A percentile compares a stretch with the other conserved stretches of the same genome.
Conservation (phyloP, 2,113 vertebrate species). For the Pontoporia blainvillei region DNA sequence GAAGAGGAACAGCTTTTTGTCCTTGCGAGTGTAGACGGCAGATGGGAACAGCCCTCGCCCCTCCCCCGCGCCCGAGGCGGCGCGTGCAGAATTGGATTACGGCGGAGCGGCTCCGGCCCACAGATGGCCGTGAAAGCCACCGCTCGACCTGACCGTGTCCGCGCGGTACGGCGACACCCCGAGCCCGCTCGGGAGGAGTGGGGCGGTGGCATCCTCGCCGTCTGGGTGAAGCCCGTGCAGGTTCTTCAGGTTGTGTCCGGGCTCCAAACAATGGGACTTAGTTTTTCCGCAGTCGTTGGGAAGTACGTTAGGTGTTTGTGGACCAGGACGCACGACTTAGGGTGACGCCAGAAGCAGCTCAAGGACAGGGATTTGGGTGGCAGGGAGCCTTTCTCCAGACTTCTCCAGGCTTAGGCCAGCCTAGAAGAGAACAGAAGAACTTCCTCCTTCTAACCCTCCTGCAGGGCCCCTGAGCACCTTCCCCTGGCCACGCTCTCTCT, state of each 20-base stretch:
- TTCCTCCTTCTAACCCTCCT: neutral
- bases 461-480: neutral
- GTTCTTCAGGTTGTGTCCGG: neutral
- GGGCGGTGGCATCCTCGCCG: neutral
- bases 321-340: neutral
- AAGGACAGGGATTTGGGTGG: neutral
- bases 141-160: neutral
- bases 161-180: neutral
- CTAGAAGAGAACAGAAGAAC: neutral
- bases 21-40: neutral
- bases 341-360: neutral
- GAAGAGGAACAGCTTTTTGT: neutral
- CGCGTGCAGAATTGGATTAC: conserved; percentile 20
- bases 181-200: neutral
- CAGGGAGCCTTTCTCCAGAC: neutral
- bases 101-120: neutral
- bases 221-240: neutral
- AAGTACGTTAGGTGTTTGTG: neutral
- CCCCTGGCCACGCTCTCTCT: no score
- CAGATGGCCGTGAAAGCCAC: neutral
- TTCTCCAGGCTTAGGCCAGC: neutral
- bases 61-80: neutral
- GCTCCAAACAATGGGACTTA: neutral
- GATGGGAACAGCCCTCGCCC: neutral
- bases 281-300: neutral